These are phyloP conservation scores for Catharus ustulatus DNA, from an alignment of 2,797 vertebrate species.

Conservation along the genomic window DNA sequence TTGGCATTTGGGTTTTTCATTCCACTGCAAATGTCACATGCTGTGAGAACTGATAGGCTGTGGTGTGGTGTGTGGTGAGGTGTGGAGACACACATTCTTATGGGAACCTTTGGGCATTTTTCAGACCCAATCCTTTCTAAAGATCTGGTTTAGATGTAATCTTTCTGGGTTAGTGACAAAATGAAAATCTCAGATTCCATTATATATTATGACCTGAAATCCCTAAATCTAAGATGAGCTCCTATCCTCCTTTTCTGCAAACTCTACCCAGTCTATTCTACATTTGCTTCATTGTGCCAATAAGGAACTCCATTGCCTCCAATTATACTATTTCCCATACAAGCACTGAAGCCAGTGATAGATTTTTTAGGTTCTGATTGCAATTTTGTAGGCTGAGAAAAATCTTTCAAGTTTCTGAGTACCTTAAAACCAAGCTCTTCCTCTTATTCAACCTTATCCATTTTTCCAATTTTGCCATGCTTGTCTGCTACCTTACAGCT, in stretches of 20 bases:
- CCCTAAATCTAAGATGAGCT: background rate
- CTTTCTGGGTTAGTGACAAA: background rate
- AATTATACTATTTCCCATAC: background rate
- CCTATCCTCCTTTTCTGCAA: background rate
- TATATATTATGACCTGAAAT: slow-evolving; percentile 1
- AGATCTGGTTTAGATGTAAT: background rate
- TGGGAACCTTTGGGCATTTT: background rate
- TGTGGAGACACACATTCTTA: background rate
- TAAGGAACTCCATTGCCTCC: background rate
- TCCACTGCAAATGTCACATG: background rate
- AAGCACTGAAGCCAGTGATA: background rate
- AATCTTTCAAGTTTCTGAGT: background rate
- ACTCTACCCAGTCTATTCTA: background rate
- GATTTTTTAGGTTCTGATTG: background rate
- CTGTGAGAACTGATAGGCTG: background rate
- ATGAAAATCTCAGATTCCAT: background rate
- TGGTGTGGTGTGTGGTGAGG: background rate
- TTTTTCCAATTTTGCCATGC: background rate
- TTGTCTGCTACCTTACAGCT: background rate
- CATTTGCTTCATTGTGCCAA: background rate
- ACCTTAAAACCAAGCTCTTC: background rate
- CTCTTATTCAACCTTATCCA: background rate
- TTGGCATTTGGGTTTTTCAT: background rate
- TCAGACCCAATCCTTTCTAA: background rate
- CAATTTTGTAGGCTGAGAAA: background rate